Base-by-base conservation (phyloP, 2,113 vertebrate genomes). In the Bagarius yarrelli region DNA sequence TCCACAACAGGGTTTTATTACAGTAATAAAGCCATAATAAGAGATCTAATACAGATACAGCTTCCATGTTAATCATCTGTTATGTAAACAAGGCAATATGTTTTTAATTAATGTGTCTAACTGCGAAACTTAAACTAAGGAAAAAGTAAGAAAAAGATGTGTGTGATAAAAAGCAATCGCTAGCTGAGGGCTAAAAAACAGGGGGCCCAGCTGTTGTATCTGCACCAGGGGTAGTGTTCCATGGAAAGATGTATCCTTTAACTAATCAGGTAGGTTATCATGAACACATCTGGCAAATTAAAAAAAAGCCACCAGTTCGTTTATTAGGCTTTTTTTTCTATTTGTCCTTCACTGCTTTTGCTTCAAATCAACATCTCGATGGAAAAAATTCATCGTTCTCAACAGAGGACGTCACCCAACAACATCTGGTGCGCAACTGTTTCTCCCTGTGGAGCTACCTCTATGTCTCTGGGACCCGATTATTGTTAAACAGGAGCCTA, bases 401-500 rank as follows among this genome's bases (percentile, higher is more conserved):
- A 55, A 34, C n/a, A 34, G 50, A 73, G 32, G 50, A 73, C 18
- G 19, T 73, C 70, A 73, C 44, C 16, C 67, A 73, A 55, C 70
- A 73, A 73, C 70, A 73, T 73, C 70, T 73, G 70, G 50, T 23
- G 50, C 70, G 23, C 50, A 55, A 73, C 50, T 73, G 70, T 73
- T 32, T 53, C 32, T 55, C 70, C 50, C 50, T 23, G 27, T 53
- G 27, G 47, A 19, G 50, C 50, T 55, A 23, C 70, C 27, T 73
- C 50, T 13, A 19, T 73, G 70, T 73, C 50, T 55, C 50, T 52
- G 32, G 50, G 70, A 73, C 70, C 50, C 14, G 70, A 73, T 73
- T 55, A 73, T 73, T 73, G 70, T 73, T 73, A 55, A 73, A 73
- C 70, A 73, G 70, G 55, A 55, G 50, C 18, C 55, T 73, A 73